These are phyloP conservation scores for Agrypnus murinus DNA, from an alignment of 2,888 invertebrate species.

Conservation along the genomic window DNA sequence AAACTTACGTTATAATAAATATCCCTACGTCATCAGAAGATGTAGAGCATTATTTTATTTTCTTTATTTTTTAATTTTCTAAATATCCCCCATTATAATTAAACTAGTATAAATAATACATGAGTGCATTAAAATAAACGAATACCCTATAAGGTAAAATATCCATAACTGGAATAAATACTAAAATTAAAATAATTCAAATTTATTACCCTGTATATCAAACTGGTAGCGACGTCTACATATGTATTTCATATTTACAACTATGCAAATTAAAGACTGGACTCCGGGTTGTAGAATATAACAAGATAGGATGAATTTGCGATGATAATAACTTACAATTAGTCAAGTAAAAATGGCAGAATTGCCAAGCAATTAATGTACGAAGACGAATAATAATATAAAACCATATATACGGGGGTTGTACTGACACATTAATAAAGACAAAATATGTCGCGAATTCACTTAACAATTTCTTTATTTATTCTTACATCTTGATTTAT, in stretches of 20 bases:
- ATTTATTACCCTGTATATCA: slow-evolving; percentile 64
- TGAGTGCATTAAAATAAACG: slow-evolving; percentile 61
- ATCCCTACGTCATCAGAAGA: background rate
- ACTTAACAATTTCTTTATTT: slow-evolving; percentile 55
- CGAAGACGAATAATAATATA: slow-evolving; percentile 44
- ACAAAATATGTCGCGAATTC: slow-evolving; percentile 52
- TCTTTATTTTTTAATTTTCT: no score
- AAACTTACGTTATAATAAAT: no score
- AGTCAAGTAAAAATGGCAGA: slow-evolving; percentile 54
- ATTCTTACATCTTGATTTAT: slow-evolving; percentile 53
- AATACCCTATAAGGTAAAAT: slow-evolving; percentile 62
- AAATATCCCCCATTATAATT: slow-evolving; percentile 33
- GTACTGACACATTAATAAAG: slow-evolving; percentile 51
- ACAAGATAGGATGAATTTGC: slow-evolving; percentile 57
- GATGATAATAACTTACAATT: slow-evolving; percentile 60
- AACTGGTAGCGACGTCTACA: slow-evolving; percentile 64
- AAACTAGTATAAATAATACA: slow-evolving; percentile 57
- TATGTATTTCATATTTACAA: slow-evolving; percentile 64
- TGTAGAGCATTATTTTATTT: slow-evolving; percentile 9
- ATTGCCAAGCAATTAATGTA: slow-evolving; percentile 55
- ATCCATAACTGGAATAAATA: slow-evolving; percentile 65
- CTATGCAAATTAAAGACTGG: slow-evolving; percentile 62
- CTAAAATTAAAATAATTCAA: slow-evolving; percentile 65
- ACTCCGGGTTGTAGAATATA: slow-evolving; percentile 49
- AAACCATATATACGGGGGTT: slow-evolving; percentile 47